phyloP scores from a whole-genome alignment of 2,113 vertebrate genomes.

The Bombycilla garrulus region DNA sequence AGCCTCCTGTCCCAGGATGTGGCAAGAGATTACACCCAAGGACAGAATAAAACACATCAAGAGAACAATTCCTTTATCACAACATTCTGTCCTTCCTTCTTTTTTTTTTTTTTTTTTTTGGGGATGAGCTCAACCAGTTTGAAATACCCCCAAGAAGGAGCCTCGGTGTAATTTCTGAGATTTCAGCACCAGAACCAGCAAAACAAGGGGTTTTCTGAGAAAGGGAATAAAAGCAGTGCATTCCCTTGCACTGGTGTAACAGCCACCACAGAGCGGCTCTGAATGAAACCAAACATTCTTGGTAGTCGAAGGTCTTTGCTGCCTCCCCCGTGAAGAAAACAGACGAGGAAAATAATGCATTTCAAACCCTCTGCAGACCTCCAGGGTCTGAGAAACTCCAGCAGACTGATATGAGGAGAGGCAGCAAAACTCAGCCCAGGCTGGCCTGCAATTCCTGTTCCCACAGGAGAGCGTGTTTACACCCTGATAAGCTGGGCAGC shows the following conservation, averaged over 20 bases:
- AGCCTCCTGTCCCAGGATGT: neutral
- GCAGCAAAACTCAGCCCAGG: neutral
- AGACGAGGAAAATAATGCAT: neutral
- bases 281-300: neutral
- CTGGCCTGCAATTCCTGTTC: neutral
- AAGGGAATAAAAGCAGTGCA: neutral
- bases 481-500: neutral
- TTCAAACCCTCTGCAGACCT: neutral
- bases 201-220: neutral
- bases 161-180: fast-evolving
- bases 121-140: neutral
- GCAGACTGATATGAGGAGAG: neutral
- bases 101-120: too few species aligned
- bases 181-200: neutral
- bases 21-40: neutral
- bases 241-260: neutral
- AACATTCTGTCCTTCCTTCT: neutral
- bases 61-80: neutral
- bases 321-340: neutral
- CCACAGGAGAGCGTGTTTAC: neutral
- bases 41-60: neutral
- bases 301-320: neutral
- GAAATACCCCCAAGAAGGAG: neutral
- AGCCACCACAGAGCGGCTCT: neutral
- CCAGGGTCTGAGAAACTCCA: neutral